Evolutionary conservation across 2,797 vertebrate genomes (phyloP), one percentile per base, ranked within the genome.

Genomic region (Sternarchorhynchus goeldii): DNA sequence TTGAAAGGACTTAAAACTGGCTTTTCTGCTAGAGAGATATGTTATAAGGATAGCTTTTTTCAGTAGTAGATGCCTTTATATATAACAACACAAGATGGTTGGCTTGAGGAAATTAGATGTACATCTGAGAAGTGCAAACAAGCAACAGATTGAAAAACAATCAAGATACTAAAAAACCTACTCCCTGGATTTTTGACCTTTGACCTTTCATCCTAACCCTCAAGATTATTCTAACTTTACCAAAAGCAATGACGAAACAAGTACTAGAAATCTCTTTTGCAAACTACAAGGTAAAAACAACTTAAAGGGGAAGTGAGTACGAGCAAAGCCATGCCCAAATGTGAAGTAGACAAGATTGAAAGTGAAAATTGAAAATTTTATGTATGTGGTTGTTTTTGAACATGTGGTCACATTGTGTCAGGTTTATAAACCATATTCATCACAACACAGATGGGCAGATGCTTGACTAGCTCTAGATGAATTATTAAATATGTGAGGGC

Each of bases 371-470:
- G 70, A 67, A 32, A 34, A 70, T 53, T 25, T 53, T 20, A 32
- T 70, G 67, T 58, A 70, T 71, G 66, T 80, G 78, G 72, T 20
- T 69, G 65, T n/a, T 62, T 56, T 55, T 32, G 32, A 29, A 68
- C 53, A 60, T 53, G 45, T n/a, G 62, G 62, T 53, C 21, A 20
- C 18, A 20, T 65, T 66, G 36, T 58, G 10, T 36, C 57, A n/a
- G 53, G 64, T 53, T 79, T 65, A 66, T 76, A 78, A 77, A 71
- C 81, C 81, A 80, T 74, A 39, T 59, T 81, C 57, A 57, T 78
- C 67, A 50, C 45, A 73, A 64, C 73, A 72, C 79, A 85, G 59
- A 81, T 81, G 73, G 72, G 60, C 73, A 79, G 73, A 78, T 76
- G 72, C 76, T 76, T 64, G 60, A 60, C 69, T 68, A 76, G 73